phyloP scores from a whole-genome alignment of 2,888 invertebrate genomes.

The Luperina nickerlii region DNA sequence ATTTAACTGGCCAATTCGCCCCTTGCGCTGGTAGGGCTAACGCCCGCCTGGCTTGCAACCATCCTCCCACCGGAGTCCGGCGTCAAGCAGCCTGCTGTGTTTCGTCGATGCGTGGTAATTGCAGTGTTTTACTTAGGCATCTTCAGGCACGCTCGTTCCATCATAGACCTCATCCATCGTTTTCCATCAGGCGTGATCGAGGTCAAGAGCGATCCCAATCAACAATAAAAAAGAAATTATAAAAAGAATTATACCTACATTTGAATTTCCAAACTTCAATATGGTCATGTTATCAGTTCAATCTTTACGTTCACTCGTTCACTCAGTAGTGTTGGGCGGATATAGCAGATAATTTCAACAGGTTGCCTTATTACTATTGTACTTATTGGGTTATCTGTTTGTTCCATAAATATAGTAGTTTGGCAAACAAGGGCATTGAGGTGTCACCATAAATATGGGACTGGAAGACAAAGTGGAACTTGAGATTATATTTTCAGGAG shows the following conservation, averaged over 20 bases:
- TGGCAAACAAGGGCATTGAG: slow-evolving; percentile 50
- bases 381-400: slow-evolving; percentile 58
- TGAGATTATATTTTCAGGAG: slow-evolving; percentile 1
- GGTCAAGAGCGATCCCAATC: too few relatives aligned
- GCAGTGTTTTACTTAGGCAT: too few relatives aligned
- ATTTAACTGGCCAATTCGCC: too few relatives aligned
- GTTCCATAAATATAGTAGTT: slow-evolving; percentile 53
- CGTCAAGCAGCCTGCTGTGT: too few relatives aligned
- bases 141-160: too few relatives aligned
- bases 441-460: slow-evolving; percentile 39
- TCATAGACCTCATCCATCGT: too few relatives aligned
- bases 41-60: too few relatives aligned
- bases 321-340: slow-evolving; percentile 42
- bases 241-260: neutral
- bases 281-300: slow-evolving; percentile 48
- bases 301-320: slow-evolving; percentile 62
- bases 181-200: too few relatives aligned
- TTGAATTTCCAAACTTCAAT: slow-evolving; percentile 35
- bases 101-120: too few relatives aligned
- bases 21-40: too few relatives aligned
- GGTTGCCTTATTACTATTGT: slow-evolving; percentile 57
- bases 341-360: slow-evolving; percentile 52
- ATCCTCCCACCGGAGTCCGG: too few relatives aligned
- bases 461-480: slow-evolving; percentile 8
- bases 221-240: too few relatives aligned